Percentiles rank a stretch among this genome's conserved stretches.
phyloP scores from a whole-genome alignment of 2,797 vertebrate species.

The Orestias chungarensis region DNA sequence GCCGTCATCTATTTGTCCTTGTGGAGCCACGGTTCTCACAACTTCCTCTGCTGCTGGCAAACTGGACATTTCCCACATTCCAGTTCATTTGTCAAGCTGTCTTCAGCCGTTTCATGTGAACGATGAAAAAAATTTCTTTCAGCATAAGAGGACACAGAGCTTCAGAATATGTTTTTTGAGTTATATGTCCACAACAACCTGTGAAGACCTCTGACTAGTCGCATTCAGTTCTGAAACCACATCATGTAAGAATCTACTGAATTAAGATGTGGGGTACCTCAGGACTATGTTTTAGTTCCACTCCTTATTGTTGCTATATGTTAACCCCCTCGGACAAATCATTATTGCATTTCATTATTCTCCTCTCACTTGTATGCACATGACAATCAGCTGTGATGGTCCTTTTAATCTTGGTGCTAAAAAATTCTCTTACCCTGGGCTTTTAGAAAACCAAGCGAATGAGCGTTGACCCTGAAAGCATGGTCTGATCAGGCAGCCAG shows the following conservation, averaged over 20 bases:
- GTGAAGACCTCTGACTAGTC: background rate
- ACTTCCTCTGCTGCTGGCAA: background rate
- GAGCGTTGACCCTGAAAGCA: too few relatives aligned
- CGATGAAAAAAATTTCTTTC: background rate
- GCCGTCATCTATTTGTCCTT: background rate
- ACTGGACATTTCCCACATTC: background rate
- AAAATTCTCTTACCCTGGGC: too few relatives aligned
- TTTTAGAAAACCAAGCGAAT: too few relatives aligned
- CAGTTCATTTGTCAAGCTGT: background rate
- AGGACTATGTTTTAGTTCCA: background rate
- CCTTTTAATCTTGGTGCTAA: background rate
- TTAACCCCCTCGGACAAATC: background rate
- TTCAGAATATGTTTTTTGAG: background rate
- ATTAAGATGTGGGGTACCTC: background rate
- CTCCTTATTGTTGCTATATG: background rate
- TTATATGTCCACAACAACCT: background rate
- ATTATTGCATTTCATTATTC: background rate
- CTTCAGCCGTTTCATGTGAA: background rate
- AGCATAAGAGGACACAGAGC: background rate
- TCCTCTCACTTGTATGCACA: background rate
- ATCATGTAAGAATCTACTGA: background rate
- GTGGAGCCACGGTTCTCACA: background rate
- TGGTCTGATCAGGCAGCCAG: too few relatives aligned
- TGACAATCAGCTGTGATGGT: background rate
- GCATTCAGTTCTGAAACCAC: background rate